phyloP scores from a whole-genome alignment of 2,888 invertebrate genomes.

The Onthophagus sagittarius region DNA sequence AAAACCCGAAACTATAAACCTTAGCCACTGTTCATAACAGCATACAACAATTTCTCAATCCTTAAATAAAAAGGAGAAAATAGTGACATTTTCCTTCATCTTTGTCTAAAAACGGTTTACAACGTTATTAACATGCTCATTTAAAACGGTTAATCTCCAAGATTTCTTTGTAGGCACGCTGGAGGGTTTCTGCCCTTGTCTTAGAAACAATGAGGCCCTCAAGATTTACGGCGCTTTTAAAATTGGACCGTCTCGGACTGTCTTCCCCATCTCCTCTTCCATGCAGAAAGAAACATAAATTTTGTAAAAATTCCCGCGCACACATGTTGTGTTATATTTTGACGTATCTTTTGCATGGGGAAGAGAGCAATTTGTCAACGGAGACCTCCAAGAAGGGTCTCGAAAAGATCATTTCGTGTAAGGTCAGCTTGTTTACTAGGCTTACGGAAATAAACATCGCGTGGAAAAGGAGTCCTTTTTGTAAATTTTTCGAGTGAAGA shows the following conservation, averaged over 20 bases:
- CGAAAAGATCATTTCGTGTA: constrained; percentile 10
- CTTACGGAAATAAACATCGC: constrained; percentile 20
- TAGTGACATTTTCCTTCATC: not conserved
- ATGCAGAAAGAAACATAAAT: constrained; percentile 18
- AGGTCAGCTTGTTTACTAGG: constrained; percentile 17
- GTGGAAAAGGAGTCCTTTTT: constrained; percentile 13
- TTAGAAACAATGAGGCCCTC: constrained; percentile 38
- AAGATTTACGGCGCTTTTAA: constrained; percentile 42
- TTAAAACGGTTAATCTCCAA: constrained; percentile 34
- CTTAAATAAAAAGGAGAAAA: not conserved
- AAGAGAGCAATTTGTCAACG: constrained; percentile 4
- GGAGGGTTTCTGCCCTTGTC: constrained; percentile 31
- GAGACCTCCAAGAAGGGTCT: not conserved
- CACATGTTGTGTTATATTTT: constrained; percentile 8
- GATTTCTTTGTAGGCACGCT: constrained; percentile 35
- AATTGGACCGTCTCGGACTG: constrained; percentile 32
- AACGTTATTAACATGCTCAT: not conserved
- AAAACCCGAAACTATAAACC: not conserved
- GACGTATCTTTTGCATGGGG: not conserved
- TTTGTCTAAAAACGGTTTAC: not conserved
- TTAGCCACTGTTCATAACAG: not conserved
- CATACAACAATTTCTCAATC: not conserved
- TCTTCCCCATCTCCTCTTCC: constrained; percentile 19
- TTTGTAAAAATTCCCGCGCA: constrained; percentile 18
- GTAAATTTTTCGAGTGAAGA: constrained; percentile 18